A percentile compares a stretch with the other conserved stretches of the same genome.
phyloP scores from a whole-genome alignment of 1,140 invertebrate species.

The Calycopis cecrops region DNA sequence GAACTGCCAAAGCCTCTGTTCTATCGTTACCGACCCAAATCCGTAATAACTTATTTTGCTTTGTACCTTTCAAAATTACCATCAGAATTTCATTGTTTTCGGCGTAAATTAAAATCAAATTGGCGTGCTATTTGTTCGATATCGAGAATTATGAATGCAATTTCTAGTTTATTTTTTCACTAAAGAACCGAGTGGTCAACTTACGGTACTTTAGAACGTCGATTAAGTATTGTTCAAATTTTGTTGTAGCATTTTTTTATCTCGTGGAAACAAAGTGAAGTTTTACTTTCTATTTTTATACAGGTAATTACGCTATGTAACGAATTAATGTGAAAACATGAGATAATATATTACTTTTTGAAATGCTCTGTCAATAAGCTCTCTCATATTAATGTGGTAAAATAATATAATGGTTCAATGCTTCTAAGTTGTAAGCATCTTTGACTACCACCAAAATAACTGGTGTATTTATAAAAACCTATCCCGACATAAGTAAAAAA shows the following conservation, averaged over 20 bases:
- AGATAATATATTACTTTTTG: background rate
- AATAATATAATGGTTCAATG: too few relatives aligned
- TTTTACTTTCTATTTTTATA: constrained; percentile 4
- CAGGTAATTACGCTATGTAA: constrained; percentile 5
- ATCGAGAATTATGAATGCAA: constrained; percentile 10
- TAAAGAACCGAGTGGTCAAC: background rate
- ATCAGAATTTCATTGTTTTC: constrained; percentile 4
- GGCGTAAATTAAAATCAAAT: constrained; percentile 37
- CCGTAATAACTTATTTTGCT: constrained; percentile 38
- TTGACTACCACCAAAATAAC: too few relatives aligned
- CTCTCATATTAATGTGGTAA: too few relatives aligned
- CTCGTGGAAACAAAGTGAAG: constrained; percentile 5
- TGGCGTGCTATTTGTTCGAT: constrained; percentile 13
- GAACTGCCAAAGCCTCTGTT: constrained; percentile 49
- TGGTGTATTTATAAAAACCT: too few relatives aligned
- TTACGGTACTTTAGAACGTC: constrained; percentile 8
- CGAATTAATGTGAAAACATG: background rate
- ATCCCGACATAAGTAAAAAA: too few relatives aligned
- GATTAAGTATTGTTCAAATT: constrained; percentile 4
- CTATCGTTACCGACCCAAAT: constrained; percentile 53
- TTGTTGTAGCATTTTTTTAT: background rate
- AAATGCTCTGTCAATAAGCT: background rate
- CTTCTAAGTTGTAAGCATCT: too few relatives aligned
- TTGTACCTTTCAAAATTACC: constrained; percentile 45
- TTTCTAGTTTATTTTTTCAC: constrained; percentile 9